Percentiles rank a stretch among this genome's conserved stretches.
Evolutionary conservation across 2,888 invertebrate genomes (phyloP).

Genomic region (Morpho achilles): DNA sequence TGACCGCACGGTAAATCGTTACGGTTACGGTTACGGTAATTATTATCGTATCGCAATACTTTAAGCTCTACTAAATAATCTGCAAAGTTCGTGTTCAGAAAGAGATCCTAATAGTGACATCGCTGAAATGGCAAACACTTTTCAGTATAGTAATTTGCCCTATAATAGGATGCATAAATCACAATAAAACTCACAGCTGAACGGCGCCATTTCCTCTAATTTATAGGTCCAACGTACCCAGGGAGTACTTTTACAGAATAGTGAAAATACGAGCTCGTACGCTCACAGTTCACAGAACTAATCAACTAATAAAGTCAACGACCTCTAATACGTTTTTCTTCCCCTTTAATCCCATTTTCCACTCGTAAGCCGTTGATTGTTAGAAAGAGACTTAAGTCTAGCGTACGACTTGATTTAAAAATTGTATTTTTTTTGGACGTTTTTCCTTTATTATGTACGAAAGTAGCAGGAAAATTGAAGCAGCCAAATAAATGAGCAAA

Average conservation of each 20-base stretch:
- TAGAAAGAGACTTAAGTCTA: neutral
- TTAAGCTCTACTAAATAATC: too few species aligned
- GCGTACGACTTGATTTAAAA: neutral
- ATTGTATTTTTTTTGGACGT: too few species aligned
- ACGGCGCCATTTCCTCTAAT: slow-evolving; percentile 49
- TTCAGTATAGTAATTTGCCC: slow-evolving; percentile 54
- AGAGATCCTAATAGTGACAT: slow-evolving; percentile 50
- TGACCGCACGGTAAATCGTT: too few species aligned
- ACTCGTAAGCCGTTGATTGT: slow-evolving; percentile 1
- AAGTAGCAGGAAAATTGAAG: too few species aligned
- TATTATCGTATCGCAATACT: too few species aligned
- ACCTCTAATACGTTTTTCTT: slow-evolving; percentile 2
- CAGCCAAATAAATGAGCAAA: too few species aligned
- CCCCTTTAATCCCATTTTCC: neutral
- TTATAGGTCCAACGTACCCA: slow-evolving; percentile 39
- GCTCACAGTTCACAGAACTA: slow-evolving; percentile 9
- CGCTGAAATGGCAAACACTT: slow-evolving; percentile 47
- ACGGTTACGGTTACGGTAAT: too few species aligned
- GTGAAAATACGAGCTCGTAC: slow-evolving; percentile 11
- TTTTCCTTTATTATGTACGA: too few species aligned
- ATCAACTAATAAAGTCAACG: slow-evolving; percentile 14
- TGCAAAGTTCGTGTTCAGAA: too few species aligned
- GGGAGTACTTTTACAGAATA: slow-evolving; percentile 13
- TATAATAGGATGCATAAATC: slow-evolving; percentile 64
- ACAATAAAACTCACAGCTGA: slow-evolving; percentile 60